phyloP scores from a whole-genome alignment of 2,888 invertebrate species.

The Unio delphinus region DNA sequence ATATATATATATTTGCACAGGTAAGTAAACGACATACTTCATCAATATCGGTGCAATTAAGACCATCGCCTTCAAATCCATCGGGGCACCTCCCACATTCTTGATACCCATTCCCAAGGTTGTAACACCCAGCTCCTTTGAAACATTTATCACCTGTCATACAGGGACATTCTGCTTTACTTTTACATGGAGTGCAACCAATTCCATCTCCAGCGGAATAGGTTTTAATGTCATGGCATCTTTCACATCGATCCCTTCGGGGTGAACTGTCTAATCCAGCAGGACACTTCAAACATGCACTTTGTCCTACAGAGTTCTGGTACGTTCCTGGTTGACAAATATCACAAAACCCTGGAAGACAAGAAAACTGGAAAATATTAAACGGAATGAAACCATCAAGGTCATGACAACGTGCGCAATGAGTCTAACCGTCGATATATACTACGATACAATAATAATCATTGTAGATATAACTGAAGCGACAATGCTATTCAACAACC shows the following conservation, averaged over 20 bases:
- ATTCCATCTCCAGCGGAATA: slow-evolving; percentile 46
- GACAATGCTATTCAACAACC: no score
- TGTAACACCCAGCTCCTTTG: slow-evolving; percentile 42
- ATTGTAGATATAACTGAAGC: no score
- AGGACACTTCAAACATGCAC: slow-evolving; percentile 49
- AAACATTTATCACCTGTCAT: slow-evolving; percentile 42
- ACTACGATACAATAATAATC: no score
- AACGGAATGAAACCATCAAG: no score
- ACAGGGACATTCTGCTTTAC: slow-evolving; percentile 51
- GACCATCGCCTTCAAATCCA: slow-evolving; percentile 56
- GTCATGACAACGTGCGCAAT: no score
- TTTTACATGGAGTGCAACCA: slow-evolving; percentile 43
- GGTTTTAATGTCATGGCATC: slow-evolving; percentile 41
- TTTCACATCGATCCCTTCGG: slow-evolving; percentile 52
- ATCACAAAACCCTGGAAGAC: slow-evolving; percentile 46
- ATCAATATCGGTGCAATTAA: slow-evolving; percentile 58
- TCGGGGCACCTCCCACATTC: slow-evolving; percentile 52
- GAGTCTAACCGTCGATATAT: no score
- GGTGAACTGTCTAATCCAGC: slow-evolving; percentile 49
- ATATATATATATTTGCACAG: no score
- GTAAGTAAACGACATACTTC: slow-evolving; percentile 46
- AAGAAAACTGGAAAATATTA: no score
- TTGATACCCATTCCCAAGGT: slow-evolving; percentile 35
- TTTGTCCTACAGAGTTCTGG: slow-evolving; percentile 47
- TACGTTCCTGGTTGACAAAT: slow-evolving; percentile 55